phyloP scores from a whole-genome alignment of 2,113 vertebrate genomes.

The Gnathochromis pfefferi region DNA sequence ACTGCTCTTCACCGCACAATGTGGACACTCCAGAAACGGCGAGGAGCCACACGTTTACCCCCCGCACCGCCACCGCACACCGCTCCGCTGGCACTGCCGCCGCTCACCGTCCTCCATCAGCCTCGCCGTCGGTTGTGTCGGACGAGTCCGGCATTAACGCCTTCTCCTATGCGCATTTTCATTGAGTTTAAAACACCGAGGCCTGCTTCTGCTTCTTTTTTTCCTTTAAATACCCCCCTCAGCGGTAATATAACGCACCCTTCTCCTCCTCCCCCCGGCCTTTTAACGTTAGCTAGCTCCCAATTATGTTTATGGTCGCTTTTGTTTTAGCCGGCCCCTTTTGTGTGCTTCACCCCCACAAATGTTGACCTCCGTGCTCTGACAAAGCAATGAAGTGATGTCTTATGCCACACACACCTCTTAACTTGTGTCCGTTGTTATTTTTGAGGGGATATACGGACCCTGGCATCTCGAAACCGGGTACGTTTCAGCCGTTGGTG shows the following conservation, averaged over 20 bases:
- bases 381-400: neutral
- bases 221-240: neutral
- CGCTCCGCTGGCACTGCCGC: neutral
- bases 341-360: constrained; percentile 22
- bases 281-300: constrained; percentile 38
- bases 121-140: neutral
- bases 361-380: neutral
- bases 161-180: constrained; percentile 32
- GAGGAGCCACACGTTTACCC: constrained; percentile 12
- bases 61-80: neutral
- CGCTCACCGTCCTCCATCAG: constrained; percentile 14
- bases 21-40: constrained; percentile 52
- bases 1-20: constrained; percentile 33
- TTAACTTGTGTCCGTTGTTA: neutral
- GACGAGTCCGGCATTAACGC: constrained; percentile 25
- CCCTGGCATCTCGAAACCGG: neutral
- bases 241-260: neutral
- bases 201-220: constrained; percentile 14
- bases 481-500: neutral
- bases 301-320: constrained; percentile 10
- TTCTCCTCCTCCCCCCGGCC: constrained; percentile 4
- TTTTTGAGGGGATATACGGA: neutral
- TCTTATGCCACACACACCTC: neutral
- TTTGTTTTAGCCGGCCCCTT: neutral
- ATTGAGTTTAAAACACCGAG: constrained; percentile 35